Base-by-base conservation (phyloP, 2,113 vertebrate species). In the Gadus macrocephalus region DNA sequence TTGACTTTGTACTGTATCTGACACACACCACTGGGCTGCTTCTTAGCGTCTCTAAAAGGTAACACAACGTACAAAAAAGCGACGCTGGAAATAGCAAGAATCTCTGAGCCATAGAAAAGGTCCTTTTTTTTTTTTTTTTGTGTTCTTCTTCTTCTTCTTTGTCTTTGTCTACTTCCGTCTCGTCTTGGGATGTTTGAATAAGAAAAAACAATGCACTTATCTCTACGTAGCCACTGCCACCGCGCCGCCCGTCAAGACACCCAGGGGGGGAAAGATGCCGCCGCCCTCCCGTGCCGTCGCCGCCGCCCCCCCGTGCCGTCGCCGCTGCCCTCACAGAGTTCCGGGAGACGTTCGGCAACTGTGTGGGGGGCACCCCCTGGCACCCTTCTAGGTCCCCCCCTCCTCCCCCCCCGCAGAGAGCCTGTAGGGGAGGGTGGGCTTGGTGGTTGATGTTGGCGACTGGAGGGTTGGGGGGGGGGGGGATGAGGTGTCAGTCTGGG, bases 1-100 rank as follows among this genome's bases (percentile, higher is more conserved):
- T 85, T 79, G 78, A 90, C 79, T 25, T 25, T 25, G 81, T 75
- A 58, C 55, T 58, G 55, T 14, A 86, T 85, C 83, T 75, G 81
- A 90, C 79, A 91, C 83, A 90, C 84, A 86, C 73, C 86, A 93
- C 85, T 79, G 79, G 67, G 72, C 64, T 12, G 72, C 64, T 12
- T 62, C 56, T 68, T n/a, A 60, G 73, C 64, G 58, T 73, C 71
- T 90, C 91, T 92, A 91, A 91, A 92, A 92, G 85, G 87, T 91
- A 92, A 90, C 88, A 92, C 91, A 86, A 89, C 80, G 89, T 93
- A 93, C 91, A 92, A 93, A 93, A 93, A 93, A 89, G 80, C 89
- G 90, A 86, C 81, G 91, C 83, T 88, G 80, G 82, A 91, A 92
- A 91, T 90, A 88, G 76, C 87, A 87, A 85, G 85, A 90, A 85